These are phyloP conservation scores for Chascanopsetta lugubris DNA, from an alignment of 2,113 vertebrate genomes.

Conservation along the genomic window DNA sequence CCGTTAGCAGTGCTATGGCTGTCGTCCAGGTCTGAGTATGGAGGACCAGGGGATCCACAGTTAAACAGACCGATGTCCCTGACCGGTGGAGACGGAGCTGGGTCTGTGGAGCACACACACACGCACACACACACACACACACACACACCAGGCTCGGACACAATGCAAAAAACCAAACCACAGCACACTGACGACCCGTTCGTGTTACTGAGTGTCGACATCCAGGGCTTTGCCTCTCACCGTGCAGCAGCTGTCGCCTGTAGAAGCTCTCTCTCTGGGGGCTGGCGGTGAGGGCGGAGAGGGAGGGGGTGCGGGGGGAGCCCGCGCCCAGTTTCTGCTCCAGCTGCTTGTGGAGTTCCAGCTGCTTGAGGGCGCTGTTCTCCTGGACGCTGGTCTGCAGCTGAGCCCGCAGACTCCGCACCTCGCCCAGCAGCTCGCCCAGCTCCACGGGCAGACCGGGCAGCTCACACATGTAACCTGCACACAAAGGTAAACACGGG, in stretches of 20 bases:
- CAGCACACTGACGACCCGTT: constrained; percentile 18
- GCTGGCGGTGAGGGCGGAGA: constrained; percentile 72
- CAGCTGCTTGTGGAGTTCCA: constrained; percentile 85
- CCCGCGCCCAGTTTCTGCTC: constrained; percentile 69
- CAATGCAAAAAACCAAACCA: constrained; percentile 45
- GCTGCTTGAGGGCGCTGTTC: constrained; percentile 81
- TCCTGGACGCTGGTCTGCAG: constrained; percentile 85
- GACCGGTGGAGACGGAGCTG: constrained; percentile 89
- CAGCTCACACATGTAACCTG: constrained; percentile 71
- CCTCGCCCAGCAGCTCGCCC: constrained; percentile 82
- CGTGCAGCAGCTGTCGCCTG: constrained; percentile 79
- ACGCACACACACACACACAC: constrained; percentile 67
- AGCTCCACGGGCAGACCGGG: constrained; percentile 75
- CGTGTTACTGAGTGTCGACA: neutral
- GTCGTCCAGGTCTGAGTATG: constrained; percentile 73
- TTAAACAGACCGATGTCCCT: constrained; percentile 87
- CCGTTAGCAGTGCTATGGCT: constrained; percentile 77
- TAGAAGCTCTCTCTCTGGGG: constrained; percentile 71
- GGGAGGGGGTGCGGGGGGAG: constrained; percentile 65
- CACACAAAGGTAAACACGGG: neutral
- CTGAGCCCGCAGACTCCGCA: constrained; percentile 82
- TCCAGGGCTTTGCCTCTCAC: constrained; percentile 49
- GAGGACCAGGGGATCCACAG: constrained; percentile 69
- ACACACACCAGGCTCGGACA: constrained; percentile 58
- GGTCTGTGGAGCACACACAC: constrained; percentile 80